phyloP scores from a whole-genome alignment of 1,140 invertebrate species.

The Ectropis grisescens region DNA sequence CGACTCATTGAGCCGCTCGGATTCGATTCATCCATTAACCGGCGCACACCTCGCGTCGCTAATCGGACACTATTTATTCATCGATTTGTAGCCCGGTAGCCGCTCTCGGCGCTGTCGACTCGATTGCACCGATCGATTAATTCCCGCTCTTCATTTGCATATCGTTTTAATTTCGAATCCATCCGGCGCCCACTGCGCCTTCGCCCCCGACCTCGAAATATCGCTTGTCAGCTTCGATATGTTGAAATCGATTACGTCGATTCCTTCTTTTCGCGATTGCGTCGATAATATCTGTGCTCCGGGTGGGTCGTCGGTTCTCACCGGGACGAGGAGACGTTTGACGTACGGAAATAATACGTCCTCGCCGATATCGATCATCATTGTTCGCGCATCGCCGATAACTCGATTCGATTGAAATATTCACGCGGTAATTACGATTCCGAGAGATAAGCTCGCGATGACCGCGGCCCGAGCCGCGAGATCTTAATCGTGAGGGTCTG shows the following conservation, averaged over 20 bases:
- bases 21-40: conserved; percentile 36
- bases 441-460: conserved; percentile 32
- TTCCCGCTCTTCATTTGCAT: conserved; percentile 51
- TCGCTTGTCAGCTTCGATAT: conserved; percentile 47
- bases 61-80: conserved; percentile 51
- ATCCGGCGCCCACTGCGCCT: conserved; percentile 46
- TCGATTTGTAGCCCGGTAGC: conserved; percentile 48
- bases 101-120: conserved; percentile 32
- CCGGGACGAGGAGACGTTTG: conserved; percentile 14
- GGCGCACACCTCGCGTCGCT: conserved; percentile 28
- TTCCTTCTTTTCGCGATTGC: conserved; percentile 34
- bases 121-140: conserved; percentile 46
- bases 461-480: conserved; percentile 14
- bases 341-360: conserved; percentile 42
- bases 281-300: conserved; percentile 39
- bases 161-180: conserved; percentile 56
- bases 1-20: conserved; percentile 27
- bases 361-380: conserved; percentile 33
- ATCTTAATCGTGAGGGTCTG: conserved; percentile 17
- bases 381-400: conserved; percentile 48
- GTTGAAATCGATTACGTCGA: conserved; percentile 54
- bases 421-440: conserved; percentile 53
- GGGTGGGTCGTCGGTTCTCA: conserved; percentile 23
- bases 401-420: conserved; percentile 52
- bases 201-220: conserved; percentile 47